phyloP scores from a whole-genome alignment of 2,888 invertebrate genomes.

The Augochlorella aurata region DNA sequence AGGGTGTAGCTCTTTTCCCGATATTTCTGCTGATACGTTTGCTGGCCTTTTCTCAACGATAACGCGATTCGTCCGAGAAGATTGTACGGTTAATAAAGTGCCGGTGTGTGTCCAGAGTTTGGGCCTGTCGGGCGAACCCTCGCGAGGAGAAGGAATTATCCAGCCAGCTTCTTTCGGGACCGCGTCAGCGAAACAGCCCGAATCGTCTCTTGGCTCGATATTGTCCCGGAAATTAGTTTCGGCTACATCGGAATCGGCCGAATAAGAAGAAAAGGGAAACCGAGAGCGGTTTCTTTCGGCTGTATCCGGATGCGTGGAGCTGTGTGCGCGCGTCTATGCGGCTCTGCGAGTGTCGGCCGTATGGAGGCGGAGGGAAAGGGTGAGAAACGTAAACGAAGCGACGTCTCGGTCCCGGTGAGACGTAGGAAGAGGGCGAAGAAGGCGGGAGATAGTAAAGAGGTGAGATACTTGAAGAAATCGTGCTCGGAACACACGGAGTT shows the following conservation, averaged over 20 bases:
- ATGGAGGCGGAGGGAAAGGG: not conserved
- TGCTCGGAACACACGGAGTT: constrained; percentile 61
- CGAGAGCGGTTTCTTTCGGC: not conserved
- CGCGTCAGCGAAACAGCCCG: constrained; percentile 10
- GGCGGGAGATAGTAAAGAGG: constrained; percentile 36
- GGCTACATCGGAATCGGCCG: not conserved
- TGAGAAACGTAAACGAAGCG: constrained; percentile 13
- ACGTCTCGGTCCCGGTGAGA: constrained; percentile 7
- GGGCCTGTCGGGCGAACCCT: not conserved
- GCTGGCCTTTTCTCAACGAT: not conserved
- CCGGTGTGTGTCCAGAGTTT: not conserved
- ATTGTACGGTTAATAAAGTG: not conserved
- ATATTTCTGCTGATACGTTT: no score
- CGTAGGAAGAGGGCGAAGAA: constrained; percentile 1
- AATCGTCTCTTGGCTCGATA: not conserved
- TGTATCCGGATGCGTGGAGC: not conserved
- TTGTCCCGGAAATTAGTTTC: constrained; percentile 17
- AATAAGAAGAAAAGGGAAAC: not conserved
- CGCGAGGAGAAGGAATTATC: constrained; percentile 10
- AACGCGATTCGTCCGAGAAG: not conserved
- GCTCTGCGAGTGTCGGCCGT: not conserved
- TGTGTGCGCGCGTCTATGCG: not conserved
- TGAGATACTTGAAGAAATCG: constrained; percentile 64
- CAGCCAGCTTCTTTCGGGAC: not conserved
- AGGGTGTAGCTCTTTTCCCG: no score